These are phyloP conservation scores for Anhinga rufa DNA, from an alignment of 2,113 vertebrate species.

Conservation along the genomic window DNA sequence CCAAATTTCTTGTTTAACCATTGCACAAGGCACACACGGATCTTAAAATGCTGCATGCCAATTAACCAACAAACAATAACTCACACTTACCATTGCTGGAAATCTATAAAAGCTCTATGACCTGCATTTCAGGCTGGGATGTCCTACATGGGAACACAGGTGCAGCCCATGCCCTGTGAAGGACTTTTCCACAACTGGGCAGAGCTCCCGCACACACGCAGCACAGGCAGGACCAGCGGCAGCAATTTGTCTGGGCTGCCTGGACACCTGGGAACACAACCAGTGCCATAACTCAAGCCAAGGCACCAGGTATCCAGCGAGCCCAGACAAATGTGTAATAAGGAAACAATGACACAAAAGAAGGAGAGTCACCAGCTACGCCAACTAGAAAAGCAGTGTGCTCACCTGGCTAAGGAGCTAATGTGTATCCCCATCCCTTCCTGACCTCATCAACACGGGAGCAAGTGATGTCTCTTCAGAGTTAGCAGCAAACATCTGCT, in stretches of 20 bases:
- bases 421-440: neutral
- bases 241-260: neutral
- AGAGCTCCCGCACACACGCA: neutral
- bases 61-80: neutral
- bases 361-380: neutral
- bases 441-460: neutral
- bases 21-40: neutral
- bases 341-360: neutral
- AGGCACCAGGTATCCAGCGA: neutral
- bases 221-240: neutral
- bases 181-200: neutral
- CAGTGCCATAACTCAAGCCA: neutral
- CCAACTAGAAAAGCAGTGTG: neutral
- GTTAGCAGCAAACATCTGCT: neutral
- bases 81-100: neutral
- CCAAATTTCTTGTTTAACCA: neutral
- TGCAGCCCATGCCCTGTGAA: neutral
- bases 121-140: neutral
- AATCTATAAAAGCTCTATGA: neutral
- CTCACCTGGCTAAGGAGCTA: neutral
- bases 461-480: neutral
- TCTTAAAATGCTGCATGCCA: neutral
- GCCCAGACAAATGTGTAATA: neutral
- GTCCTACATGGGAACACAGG: accelerated
- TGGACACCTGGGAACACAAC: neutral